These are phyloP conservation scores for Acanthis flammea DNA, from an alignment of 2,797 vertebrate species.

Conservation along the genomic window DNA sequence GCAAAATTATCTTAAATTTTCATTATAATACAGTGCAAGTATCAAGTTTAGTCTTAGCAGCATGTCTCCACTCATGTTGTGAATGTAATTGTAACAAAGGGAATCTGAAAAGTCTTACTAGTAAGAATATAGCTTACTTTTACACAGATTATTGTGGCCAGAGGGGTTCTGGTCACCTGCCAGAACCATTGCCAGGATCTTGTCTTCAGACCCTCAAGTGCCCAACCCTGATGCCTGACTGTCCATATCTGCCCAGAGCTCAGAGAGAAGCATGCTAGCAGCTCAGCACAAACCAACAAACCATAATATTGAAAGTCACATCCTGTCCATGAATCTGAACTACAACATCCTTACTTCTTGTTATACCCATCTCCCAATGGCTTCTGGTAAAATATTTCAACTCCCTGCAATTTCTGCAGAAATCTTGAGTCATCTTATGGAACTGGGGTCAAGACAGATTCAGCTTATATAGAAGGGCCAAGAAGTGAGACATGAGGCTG, in stretches of 20 bases:
- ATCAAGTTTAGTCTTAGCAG: slow-evolving; percentile 63
- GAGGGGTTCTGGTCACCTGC: background rate
- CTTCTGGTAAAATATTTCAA: background rate
- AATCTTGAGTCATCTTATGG: background rate
- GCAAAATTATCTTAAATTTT: slow-evolving; percentile 53
- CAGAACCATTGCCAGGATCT: background rate
- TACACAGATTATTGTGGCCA: background rate
- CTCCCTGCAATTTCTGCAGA: background rate
- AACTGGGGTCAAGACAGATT: background rate
- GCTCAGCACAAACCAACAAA: background rate
- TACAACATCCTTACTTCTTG: background rate
- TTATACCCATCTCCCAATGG: fast-evolving
- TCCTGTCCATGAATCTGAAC: background rate
- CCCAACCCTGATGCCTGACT: background rate
- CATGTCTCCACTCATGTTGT: slow-evolving; percentile 19
- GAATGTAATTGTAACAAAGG: slow-evolving; percentile 1
- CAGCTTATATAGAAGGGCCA: background rate
- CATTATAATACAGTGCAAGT: slow-evolving; percentile 16
- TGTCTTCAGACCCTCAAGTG: background rate
- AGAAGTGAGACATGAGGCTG: slow-evolving; percentile 26
- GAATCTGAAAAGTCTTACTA: slow-evolving; percentile 39
- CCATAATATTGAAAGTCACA: background rate
- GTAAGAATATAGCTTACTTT: background rate
- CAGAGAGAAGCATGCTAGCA: background rate
- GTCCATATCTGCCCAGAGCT: background rate